phyloP scores from a whole-genome alignment of 2,113 vertebrate species.

The Passer domesticus region DNA sequence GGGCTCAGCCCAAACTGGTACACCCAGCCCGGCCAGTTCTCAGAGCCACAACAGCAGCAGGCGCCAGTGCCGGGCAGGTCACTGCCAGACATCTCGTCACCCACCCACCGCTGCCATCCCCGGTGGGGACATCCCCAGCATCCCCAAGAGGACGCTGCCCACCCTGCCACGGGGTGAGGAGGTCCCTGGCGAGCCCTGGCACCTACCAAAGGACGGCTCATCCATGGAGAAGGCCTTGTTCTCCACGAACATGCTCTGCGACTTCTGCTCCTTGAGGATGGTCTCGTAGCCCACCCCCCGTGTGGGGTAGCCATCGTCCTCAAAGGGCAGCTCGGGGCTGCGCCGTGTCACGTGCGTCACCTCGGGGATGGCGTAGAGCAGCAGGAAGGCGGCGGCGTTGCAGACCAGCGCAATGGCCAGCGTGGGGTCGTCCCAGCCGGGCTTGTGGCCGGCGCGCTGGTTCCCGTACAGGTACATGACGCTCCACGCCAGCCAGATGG shows the following conservation, averaged over 20 bases:
- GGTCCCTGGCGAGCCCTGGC: fast-evolving
- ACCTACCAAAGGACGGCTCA: constrained; percentile 82
- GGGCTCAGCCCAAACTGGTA: constrained; percentile 44
- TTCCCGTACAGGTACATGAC: constrained; percentile 92
- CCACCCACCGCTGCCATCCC: background rate
- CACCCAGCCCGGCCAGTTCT: constrained; percentile 36
- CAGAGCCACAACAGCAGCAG: background rate
- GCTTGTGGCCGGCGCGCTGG: background rate
- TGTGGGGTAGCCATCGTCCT: constrained; percentile 77
- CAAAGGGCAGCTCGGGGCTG: constrained; percentile 61
- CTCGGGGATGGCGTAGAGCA: constrained; percentile 85
- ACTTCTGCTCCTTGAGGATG: constrained; percentile 88
- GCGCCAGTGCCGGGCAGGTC: background rate
- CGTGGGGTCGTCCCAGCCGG: constrained; percentile 88
- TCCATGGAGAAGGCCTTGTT: constrained; percentile 97
- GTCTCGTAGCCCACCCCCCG: constrained; percentile 88
- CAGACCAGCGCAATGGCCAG: constrained; percentile 88
- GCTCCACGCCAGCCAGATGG: constrained; percentile 91
- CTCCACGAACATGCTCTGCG: constrained; percentile 87
- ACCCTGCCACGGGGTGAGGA: background rate
- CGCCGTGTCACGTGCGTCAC: constrained; percentile 77
- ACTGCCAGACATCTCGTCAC: background rate
- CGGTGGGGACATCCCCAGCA: background rate
- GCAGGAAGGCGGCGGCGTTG: constrained; percentile 86
- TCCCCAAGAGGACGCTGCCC: background rate